Base-by-base conservation (phyloP, 2,888 invertebrate species). In the Allacma fusca region DNA sequence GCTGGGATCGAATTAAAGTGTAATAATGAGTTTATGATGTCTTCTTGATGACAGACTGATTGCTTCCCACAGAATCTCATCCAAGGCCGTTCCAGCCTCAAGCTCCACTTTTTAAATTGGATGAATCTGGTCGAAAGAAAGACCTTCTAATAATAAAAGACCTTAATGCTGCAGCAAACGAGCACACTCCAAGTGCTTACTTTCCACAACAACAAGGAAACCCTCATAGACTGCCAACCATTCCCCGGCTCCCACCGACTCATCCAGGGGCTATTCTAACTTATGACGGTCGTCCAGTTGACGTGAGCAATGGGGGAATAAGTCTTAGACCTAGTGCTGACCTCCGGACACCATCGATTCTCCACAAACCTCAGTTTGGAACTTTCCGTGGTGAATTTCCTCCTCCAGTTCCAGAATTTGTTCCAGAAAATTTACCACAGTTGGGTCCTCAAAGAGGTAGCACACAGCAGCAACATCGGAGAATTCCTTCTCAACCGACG, bases 381-480 rank as follows among this genome's bases (percentile, higher is more conserved):
- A 44, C 77, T 12, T 82, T 76, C 70, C 43, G 81, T 43, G 81
- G 82, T 57, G 78, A 80, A 50, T 78, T 81, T 16, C 80, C 80
- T n/a, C 80, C 80, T n/a, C 77, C 79, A 9, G 76, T 82, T 24
- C 80, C 81, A 26, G 75, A 79, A 24, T 59, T 75, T 59, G 72
- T 80, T 71, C 79, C 80, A 19, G 74, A 68, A 40, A 80, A 81
- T 69, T 74, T 81, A 50, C 81, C 82, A 16, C 81, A 82, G 59
- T 78, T 81, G 23, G 29, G 21, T 40, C 40, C 62, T 34, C 23
- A 43, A 24, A 40, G 26, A 40, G 29, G 28, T 26, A 62, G n/a
- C 62, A 62, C 23, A 62, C 62, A 62, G 21, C 62, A 24, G 50
- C 57, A 24, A 57, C 57, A 57, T 9, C 28, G 28, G 1, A 24